These are phyloP conservation scores for Drosophila maculinotata DNA, from an alignment of 2,888 invertebrate species.

Conservation along the genomic window DNA sequence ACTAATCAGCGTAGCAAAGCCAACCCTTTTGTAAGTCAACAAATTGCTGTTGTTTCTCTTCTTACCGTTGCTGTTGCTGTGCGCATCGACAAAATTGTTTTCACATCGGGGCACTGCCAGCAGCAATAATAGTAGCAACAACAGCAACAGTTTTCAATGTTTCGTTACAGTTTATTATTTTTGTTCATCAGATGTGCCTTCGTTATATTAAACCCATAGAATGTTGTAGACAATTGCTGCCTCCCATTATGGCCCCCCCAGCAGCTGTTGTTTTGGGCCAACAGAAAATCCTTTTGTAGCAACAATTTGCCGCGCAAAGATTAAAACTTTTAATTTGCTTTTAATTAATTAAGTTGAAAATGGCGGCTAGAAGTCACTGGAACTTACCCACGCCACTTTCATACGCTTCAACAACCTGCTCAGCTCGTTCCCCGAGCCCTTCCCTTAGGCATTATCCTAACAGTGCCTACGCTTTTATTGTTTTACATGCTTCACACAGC, in stretches of 20 bases:
- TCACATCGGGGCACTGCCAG: conserved; percentile 48
- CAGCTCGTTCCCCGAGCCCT: neutral
- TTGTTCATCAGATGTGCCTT: conserved; percentile 68
- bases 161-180: conserved; percentile 77
- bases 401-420: conserved; percentile 49
- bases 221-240: conserved; percentile 42
- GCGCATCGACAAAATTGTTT: conserved; percentile 63
- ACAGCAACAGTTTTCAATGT: conserved; percentile 37
- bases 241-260: no score
- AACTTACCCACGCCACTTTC: conserved; percentile 49
- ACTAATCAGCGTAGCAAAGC: conserved; percentile 48
- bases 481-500: conserved; percentile 50
- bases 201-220: conserved; percentile 32
- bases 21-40: conserved; percentile 53
- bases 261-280: conserved; percentile 28
- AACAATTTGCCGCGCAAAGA: conserved; percentile 77
- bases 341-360: conserved; percentile 83
- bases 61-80: conserved; percentile 41
- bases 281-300: conserved; percentile 65
- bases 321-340: conserved; percentile 83
- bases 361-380: conserved; percentile 76
- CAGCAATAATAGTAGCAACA: conserved; percentile 31
- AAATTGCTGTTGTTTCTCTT: conserved; percentile 41
- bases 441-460: neutral
- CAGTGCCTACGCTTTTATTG: conserved; percentile 35